These are phyloP conservation scores for Centropristis striata DNA, from an alignment of 2,113 vertebrate genomes.

Conservation along the genomic window DNA sequence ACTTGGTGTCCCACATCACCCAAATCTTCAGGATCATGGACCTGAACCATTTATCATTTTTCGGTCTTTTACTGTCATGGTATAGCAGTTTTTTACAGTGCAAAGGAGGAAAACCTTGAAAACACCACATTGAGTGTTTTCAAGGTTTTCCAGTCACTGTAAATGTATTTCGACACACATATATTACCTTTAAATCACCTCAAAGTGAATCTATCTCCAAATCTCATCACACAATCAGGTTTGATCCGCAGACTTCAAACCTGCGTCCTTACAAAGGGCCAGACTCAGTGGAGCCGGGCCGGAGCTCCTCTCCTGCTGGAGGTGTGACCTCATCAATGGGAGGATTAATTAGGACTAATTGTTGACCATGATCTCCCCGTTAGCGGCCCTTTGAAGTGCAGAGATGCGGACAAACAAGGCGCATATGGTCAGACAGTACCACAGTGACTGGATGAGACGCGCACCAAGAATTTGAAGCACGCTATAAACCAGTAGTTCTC, in stretches of 20 bases:
- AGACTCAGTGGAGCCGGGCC: conserved; percentile 91
- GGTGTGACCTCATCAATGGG: conserved; percentile 86
- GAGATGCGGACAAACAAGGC: conserved; percentile 74
- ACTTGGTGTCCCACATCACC: too few relatives aligned
- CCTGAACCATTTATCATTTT: too few relatives aligned
- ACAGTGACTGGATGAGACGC: background rate
- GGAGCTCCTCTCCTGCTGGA: conserved; percentile 68
- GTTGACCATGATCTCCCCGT: conserved; percentile 88
- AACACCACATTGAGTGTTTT: too few relatives aligned
- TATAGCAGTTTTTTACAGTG: too few relatives aligned
- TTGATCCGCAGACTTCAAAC: conserved; percentile 49
- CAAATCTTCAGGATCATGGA: too few relatives aligned
- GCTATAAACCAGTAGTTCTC: too few relatives aligned
- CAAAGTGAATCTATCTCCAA: conserved; percentile 23
- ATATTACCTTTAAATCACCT: background rate
- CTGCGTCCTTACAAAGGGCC: conserved; percentile 68
- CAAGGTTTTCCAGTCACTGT: too few relatives aligned
- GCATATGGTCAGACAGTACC: background rate
- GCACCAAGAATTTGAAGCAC: too few relatives aligned
- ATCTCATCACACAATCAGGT: conserved; percentile 48
- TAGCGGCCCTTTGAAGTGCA: conserved; percentile 89
- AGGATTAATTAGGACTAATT: conserved; percentile 86
- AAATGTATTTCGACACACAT: too few relatives aligned
- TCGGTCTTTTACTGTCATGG: too few relatives aligned
- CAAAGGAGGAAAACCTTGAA: too few relatives aligned